Evolutionary conservation across 2,113 vertebrate genomes (phyloP), one percentile per base, ranked within the genome.

Genomic region (Epinephelus fuscoguttatus): DNA sequence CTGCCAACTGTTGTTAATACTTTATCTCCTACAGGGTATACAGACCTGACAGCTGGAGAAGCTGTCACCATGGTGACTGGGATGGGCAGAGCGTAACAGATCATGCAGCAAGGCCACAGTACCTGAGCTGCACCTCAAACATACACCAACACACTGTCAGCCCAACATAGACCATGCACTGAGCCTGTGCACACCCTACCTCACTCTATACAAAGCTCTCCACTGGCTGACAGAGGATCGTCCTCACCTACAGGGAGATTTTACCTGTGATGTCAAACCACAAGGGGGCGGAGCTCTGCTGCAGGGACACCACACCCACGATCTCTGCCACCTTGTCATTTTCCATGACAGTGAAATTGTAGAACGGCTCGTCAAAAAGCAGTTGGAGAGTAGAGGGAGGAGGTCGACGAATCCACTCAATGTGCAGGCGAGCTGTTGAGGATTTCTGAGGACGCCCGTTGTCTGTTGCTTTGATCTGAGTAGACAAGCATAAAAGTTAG

Each of bases 181-280:
- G 23, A 73, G 55, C 60, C 40, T 23, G 49, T 23, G 14, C 30
- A 73, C 33, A 37, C 57, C 21, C 50, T 47, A n/a, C 25, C 52
- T 70, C 30, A 68, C 42, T 19, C n/a, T 42, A 21, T 21, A 72
- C 55, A 67, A 52, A 75, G 19, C 12, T 18, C 12, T 47, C n/a
- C 23, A 59, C 40, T 33, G 4, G 52, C 57, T 70, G 60, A 61
- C 55, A 69, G 37, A 56, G 47, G 5, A 49, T 21, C 3, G 0
- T 8, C 17, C 42, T 23, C 15, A 55, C 61, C 40, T 18, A 30
- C 5, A 53, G 56, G 18, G 13, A 40, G 12, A 17, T 15, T 70
- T 97, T 96, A 99, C 98, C 98, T 8, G 97, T 95, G 49, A 99
- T 97, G 87, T 98, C 98, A 78, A 99, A 99, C 98, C 98, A 99